Conservation (phyloP, 2,888 invertebrate species). For the Pristionchus exspectatus region DNA sequence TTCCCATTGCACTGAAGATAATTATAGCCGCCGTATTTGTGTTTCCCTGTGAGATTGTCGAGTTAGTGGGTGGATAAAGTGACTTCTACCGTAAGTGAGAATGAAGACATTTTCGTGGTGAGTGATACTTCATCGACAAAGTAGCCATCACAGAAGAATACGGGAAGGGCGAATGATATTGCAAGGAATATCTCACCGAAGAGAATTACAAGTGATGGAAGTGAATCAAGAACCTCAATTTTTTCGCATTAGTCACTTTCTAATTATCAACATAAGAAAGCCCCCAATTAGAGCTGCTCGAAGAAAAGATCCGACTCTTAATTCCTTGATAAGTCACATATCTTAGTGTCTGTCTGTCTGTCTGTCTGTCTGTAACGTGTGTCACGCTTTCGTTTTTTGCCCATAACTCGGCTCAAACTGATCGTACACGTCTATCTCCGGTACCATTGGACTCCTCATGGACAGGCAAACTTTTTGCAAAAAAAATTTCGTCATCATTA, state of each 20-base stretch:
- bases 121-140: conserved; percentile 22
- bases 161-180: background rate
- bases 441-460: too few relatives aligned
- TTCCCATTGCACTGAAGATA: background rate
- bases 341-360: too few relatives aligned
- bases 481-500: too few relatives aligned
- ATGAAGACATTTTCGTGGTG: background rate
- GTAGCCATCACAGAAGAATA: conserved; percentile 34
- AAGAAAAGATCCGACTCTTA: too few relatives aligned
- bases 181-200: background rate
- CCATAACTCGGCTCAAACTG: too few relatives aligned
- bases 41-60: conserved; percentile 18
- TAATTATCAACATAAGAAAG: too few relatives aligned
- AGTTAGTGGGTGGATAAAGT: background rate
- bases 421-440: too few relatives aligned
- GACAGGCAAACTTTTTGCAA: too few relatives aligned
- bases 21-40: background rate
- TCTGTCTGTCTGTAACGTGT: too few relatives aligned
- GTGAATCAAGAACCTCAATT: background rate
- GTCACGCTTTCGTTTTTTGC: too few relatives aligned
- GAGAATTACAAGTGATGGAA: background rate
- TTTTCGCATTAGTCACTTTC: too few relatives aligned
- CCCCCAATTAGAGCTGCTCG: background rate
- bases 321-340: too few relatives aligned
- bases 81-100: background rate